These are phyloP conservation scores for Anarsia innoxiella DNA, from an alignment of 2,888 invertebrate genomes.

Conservation along the genomic window DNA sequence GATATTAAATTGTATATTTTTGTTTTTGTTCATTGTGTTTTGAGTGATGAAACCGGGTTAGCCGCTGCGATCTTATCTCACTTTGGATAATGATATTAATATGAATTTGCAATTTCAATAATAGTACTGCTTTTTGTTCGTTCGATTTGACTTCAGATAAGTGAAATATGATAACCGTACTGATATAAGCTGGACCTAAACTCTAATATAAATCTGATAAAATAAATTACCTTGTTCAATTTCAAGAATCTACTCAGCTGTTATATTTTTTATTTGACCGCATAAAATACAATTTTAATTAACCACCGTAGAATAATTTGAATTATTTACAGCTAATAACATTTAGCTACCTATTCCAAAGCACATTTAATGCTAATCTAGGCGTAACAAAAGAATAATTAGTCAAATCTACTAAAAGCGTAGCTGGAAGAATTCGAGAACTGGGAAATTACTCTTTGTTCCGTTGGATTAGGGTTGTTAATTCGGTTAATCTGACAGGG, in stretches of 20 bases:
- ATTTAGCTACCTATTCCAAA: slow-evolving; percentile 1
- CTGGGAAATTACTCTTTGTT: neutral
- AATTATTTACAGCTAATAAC: slow-evolving; percentile 1
- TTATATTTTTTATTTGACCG: no score
- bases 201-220: neutral
- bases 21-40: slow-evolving; percentile 33
- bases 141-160: slow-evolving; percentile 2
- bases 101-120: slow-evolving; percentile 12
- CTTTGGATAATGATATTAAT: slow-evolving; percentile 27
- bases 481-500: slow-evolving; percentile 4
- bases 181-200: neutral
- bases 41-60: slow-evolving; percentile 51
- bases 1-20: slow-evolving; percentile 33
- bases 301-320: neutral
- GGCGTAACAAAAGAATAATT: slow-evolving; percentile 28
- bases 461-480: slow-evolving; percentile 4
- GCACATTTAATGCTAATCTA: slow-evolving; percentile 13
- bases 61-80: slow-evolving; percentile 22
- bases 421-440: no score
- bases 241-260: no score
- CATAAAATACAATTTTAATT: no score
- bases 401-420: slow-evolving; percentile 17
- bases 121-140: slow-evolving; percentile 13
- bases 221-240: neutral
- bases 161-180: neutral